Percentiles rank a stretch among this genome's conserved stretches.
Conservation (phyloP, 2,113 vertebrate species). For the Cheirogaleus medius region DNA sequence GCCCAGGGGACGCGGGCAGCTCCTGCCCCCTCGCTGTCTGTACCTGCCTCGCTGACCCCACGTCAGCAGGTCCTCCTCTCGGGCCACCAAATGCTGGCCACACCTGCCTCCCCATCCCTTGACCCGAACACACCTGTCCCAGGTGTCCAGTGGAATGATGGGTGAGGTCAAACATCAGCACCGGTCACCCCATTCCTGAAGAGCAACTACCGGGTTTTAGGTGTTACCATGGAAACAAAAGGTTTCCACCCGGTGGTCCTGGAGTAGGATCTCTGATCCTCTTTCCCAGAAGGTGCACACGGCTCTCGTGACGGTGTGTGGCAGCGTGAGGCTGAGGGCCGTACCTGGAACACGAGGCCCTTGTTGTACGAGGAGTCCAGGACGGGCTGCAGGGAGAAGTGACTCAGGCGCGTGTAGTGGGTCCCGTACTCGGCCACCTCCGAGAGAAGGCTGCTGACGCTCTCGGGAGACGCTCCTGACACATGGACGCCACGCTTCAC, state of each 20-base stretch:
- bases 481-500: conserved; percentile 92
- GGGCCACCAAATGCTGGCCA: background rate
- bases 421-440: conserved; percentile 95
- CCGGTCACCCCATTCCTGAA: background rate
- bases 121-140: background rate
- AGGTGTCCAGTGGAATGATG: background rate
- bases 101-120: background rate
- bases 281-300: background rate
- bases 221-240: accelerated
- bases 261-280: background rate
- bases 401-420: conserved; percentile 92
- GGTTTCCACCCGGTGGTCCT: background rate
- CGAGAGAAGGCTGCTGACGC: conserved; percentile 89
- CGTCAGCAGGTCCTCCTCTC: background rate
- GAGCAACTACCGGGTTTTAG: accelerated
- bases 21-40: background rate
- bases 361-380: conserved; percentile 86
- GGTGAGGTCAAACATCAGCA: background rate
- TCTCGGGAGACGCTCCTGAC: conserved; percentile 94
- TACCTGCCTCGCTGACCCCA: background rate
- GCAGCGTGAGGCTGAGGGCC: accelerated
- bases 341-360: conserved; percentile 97
- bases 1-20: accelerated
- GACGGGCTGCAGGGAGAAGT: conserved; percentile 92
- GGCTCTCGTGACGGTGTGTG: accelerated